These are phyloP conservation scores for Turritopsis rubra DNA, from an alignment of 30 jellyfish, hydroid and myxozoan genomes.

Conservation along the genomic window DNA sequence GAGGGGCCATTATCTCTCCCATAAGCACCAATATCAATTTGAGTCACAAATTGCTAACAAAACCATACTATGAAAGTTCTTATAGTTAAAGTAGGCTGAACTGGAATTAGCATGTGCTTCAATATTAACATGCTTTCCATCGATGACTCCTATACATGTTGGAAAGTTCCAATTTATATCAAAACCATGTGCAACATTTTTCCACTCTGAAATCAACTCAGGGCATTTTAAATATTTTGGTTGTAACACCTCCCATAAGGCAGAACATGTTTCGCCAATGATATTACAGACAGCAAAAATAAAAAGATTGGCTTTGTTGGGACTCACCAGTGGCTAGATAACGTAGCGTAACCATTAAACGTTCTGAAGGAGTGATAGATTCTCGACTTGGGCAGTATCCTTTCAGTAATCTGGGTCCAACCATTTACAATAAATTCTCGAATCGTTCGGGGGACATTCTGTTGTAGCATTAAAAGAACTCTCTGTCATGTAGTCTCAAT, in stretches of 20 bases:
- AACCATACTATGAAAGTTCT: constrained; percentile 28
- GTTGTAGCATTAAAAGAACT: constrained; percentile 6
- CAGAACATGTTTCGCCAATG: not conserved
- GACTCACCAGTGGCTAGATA: constrained; percentile 47
- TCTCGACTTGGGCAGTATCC: constrained; percentile 7
- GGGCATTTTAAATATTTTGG: not conserved
- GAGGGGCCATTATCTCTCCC: constrained; percentile 35
- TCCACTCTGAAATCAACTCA: not conserved
- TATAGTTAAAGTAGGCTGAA: constrained; percentile 24
- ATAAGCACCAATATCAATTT: constrained; percentile 29
- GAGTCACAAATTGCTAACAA: constrained; percentile 48
- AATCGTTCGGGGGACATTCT: constrained; percentile 41
- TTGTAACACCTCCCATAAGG: not conserved
- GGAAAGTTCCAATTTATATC: not conserved
- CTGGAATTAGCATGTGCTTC: constrained; percentile 40
- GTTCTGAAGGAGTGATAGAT: constrained; percentile 34
- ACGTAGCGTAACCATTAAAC: constrained; percentile 28
- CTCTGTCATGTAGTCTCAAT: not conserved
- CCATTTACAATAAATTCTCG: constrained; percentile 25
- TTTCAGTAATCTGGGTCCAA: constrained; percentile 29
- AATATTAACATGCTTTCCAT: constrained; percentile 17
- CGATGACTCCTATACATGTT: not conserved
- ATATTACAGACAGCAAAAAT: not conserved
- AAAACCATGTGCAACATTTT: not conserved
- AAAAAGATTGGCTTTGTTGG: constrained; percentile 27